Conservation (phyloP, 2,113 vertebrate species). For the Istiophorus platypterus region DNA sequence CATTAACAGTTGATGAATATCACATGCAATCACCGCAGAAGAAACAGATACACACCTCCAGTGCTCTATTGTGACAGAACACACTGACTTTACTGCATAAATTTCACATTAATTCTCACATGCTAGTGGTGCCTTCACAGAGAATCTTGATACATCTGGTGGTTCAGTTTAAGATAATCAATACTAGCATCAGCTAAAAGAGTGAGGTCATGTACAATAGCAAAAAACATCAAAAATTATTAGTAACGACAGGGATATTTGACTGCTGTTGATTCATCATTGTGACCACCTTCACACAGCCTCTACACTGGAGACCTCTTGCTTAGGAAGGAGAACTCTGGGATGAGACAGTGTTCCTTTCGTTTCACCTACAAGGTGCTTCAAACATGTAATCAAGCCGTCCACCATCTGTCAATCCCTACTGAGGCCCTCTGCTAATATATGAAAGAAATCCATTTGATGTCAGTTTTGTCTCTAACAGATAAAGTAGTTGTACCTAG, state of each 20-base stretch:
- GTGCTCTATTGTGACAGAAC: slow-evolving; percentile 26
- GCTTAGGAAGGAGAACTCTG: not conserved
- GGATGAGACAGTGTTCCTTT: slow-evolving; percentile 40
- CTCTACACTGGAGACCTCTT: slow-evolving; percentile 20
- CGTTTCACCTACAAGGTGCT: slow-evolving; percentile 28
- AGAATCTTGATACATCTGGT: not conserved
- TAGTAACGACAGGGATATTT: slow-evolving; percentile 14
- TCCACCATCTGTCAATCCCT: slow-evolving; percentile 41
- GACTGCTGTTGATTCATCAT: slow-evolving; percentile 23
- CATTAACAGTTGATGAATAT: slow-evolving; percentile 76
- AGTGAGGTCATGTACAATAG: not conserved
- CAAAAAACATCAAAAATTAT: slow-evolving; percentile 7
- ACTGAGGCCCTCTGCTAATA: slow-evolving; percentile 31
- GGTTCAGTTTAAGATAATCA: slow-evolving; percentile 21
- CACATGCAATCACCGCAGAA: slow-evolving; percentile 65
- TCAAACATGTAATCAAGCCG: slow-evolving; percentile 50
- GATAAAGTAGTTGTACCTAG: slow-evolving; percentile 40
- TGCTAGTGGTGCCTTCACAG: not conserved
- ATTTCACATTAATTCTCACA: slow-evolving; percentile 22
- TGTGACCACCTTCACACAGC: slow-evolving; percentile 27
- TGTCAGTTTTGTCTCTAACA: slow-evolving; percentile 24
- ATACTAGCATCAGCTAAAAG: not conserved
- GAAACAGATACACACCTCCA: slow-evolving; percentile 45
- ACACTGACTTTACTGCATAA: slow-evolving; percentile 2
- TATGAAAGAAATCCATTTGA: slow-evolving; percentile 49